phyloP scores from a whole-genome alignment of 2,113 vertebrate species.

The Campylorhamphus procurvoides region DNA sequence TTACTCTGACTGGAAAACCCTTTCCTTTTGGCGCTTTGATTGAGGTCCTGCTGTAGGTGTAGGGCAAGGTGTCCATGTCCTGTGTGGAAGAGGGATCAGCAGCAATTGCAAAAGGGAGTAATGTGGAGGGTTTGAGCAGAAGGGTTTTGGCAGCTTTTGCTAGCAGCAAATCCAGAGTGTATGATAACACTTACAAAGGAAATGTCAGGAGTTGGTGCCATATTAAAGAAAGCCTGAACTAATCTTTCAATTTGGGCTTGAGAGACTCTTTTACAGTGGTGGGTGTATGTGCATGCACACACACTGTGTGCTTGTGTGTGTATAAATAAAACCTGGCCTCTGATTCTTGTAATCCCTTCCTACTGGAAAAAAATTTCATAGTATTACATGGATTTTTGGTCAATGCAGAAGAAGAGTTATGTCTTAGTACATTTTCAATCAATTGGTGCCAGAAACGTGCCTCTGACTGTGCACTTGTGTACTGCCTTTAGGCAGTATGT shows the following conservation, averaged over 20 bases:
- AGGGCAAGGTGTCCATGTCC: background rate
- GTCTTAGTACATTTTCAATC: background rate
- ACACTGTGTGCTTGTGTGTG: background rate
- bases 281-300: accelerated
- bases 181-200: background rate
- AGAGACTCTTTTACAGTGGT: background rate
- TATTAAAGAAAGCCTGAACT: conserved; percentile 5
- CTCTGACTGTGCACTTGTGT: background rate
- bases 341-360: conserved; percentile 9
- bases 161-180: background rate
- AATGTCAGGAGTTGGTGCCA: background rate
- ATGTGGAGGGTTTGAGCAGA: background rate
- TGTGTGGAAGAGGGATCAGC: background rate
- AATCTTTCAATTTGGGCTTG: background rate
- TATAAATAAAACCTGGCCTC: background rate
- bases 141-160: background rate
- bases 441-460: background rate
- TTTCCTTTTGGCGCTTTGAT: background rate
- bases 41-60: background rate
- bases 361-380: background rate
- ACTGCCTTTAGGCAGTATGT: background rate
- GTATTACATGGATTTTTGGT: background rate
- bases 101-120: background rate
- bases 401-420: background rate
- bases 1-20: background rate